phyloP scores from a whole-genome alignment of 1,140 invertebrate species.

The Ips typographus region DNA sequence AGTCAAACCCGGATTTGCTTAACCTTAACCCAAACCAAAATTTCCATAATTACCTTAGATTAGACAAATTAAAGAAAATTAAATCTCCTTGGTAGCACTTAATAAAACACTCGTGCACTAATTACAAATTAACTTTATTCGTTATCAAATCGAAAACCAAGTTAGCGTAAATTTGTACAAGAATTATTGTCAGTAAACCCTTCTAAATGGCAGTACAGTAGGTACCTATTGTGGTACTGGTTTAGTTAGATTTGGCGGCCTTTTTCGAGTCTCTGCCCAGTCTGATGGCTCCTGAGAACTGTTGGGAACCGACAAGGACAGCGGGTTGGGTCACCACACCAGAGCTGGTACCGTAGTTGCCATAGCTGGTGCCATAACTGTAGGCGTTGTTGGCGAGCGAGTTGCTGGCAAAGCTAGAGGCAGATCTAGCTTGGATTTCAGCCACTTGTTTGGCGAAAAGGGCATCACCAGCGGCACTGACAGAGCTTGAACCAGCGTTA shows the following conservation, averaged over 20 bases:
- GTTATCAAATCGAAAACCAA: no score
- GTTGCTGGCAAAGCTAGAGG: not conserved
- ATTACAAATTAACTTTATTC: no score
- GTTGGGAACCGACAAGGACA: not conserved
- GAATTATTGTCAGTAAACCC: no score
- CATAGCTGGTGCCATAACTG: not conserved
- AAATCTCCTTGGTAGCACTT: no score
- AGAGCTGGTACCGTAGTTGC: not conserved
- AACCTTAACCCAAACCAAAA: not conserved
- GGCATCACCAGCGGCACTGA: not conserved
- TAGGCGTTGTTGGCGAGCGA: not conserved
- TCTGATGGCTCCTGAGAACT: not conserved
- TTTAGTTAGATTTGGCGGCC: constrained; percentile 7
- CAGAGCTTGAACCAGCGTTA: not conserved
- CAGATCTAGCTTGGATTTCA: not conserved
- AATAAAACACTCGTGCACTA: no score
- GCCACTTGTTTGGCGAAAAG: constrained; percentile 5
- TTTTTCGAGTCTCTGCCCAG: constrained; percentile 15
- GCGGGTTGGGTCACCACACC: constrained; percentile 19
- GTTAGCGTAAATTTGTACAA: no score
- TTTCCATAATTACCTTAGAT: not conserved
- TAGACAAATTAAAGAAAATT: no score
- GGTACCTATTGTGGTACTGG: no score
- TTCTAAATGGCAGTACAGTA: no score
- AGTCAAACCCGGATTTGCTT: not conserved